phyloP scores from a whole-genome alignment of 2,888 invertebrate species.

The Colostygia pectinataria region DNA sequence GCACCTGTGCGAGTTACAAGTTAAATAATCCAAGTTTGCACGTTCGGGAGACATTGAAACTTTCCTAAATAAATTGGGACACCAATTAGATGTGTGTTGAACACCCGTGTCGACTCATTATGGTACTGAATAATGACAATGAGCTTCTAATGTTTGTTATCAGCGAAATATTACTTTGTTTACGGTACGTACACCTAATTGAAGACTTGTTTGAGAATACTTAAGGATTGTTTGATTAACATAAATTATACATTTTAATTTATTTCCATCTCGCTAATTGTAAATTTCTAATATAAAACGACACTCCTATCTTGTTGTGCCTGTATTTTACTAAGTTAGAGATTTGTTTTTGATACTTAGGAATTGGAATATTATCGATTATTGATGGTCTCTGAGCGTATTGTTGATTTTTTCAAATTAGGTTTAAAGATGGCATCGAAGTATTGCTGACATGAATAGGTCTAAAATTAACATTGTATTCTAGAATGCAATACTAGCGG shows the following conservation, averaged over 20 bases:
- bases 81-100: conserved; percentile 46
- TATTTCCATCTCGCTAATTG: conserved; percentile 1
- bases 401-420: too few relatives aligned
- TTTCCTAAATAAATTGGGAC: conserved; percentile 54
- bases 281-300: background rate
- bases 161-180: conserved; percentile 18
- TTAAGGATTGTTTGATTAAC: conserved; percentile 5
- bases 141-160: conserved; percentile 30
- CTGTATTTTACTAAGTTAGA: background rate
- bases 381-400: too few relatives aligned
- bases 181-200: conserved; percentile 4
- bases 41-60: conserved; percentile 49
- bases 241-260: conserved; percentile 7
- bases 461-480: too few relatives aligned
- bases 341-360: too few relatives aligned
- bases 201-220: conserved; percentile 7
- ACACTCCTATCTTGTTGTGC: background rate
- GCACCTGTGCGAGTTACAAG: conserved; percentile 58
- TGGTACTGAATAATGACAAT: conserved; percentile 32
- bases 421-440: too few relatives aligned
- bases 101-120: conserved; percentile 33
- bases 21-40: conserved; percentile 60
- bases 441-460: too few relatives aligned
- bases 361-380: too few relatives aligned
- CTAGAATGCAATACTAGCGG: too few relatives aligned